Evolutionary conservation across 2,888 invertebrate genomes (phyloP).

Genomic region (Heterodera filipjevi): DNA sequence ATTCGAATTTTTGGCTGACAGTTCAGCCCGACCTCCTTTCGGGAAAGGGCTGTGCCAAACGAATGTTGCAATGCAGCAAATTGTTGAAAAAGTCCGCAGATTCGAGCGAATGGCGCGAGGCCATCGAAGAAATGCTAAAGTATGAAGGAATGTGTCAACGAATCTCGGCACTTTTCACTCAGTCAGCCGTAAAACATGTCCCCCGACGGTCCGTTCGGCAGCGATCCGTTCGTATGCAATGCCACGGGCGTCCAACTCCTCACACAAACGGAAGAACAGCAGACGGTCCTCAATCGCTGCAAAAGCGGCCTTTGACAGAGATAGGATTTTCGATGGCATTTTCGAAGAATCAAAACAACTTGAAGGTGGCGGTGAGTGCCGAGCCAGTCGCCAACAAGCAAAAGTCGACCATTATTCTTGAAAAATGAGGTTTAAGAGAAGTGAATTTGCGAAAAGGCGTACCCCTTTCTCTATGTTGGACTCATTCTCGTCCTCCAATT

Average conservation of each 20-base stretch:
- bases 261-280: conserved; percentile 46
- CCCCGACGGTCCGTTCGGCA: conserved; percentile 53
- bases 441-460: not conserved
- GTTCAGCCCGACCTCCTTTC: conserved; percentile 10
- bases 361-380: conserved; percentile 45
- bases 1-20: conserved; percentile 33
- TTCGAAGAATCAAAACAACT: conserved; percentile 24
- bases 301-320: conserved; percentile 44
- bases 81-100: conserved; percentile 47
- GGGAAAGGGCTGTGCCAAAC: conserved; percentile 45
- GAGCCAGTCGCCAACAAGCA: conserved; percentile 16
- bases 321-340: not conserved
- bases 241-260: conserved; percentile 50
- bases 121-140: conserved; percentile 26
- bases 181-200: conserved; percentile 40
- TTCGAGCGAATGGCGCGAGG: conserved; percentile 17
- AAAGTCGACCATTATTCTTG: not conserved
- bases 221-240: conserved; percentile 41
- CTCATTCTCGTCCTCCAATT: not conserved
- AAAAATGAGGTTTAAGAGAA: not conserved
- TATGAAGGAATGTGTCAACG: not conserved
- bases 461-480: not conserved
- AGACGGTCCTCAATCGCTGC: conserved; percentile 58
- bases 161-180: conserved; percentile 30
- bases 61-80: conserved; percentile 48